phyloP scores from a whole-genome alignment of 2,113 vertebrate genomes.

The Pongo abelii region DNA sequence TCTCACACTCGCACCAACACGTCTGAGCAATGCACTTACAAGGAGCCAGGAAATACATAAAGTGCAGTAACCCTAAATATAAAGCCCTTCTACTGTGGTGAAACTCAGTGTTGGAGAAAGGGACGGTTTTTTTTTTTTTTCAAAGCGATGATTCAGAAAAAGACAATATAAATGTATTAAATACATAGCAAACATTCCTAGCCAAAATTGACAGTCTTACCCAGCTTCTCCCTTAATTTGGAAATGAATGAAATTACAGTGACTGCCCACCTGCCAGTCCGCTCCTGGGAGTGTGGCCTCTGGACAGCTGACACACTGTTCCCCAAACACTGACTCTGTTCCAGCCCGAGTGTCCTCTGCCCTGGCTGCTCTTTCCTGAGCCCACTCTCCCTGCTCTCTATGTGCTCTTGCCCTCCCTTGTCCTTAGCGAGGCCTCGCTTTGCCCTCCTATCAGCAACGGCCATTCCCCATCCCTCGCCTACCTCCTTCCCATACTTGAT shows the following conservation, averaged over 20 bases:
- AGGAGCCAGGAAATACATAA: background rate
- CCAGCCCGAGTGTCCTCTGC: background rate
- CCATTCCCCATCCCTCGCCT: background rate
- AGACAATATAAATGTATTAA: background rate
- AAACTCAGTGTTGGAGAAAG: background rate
- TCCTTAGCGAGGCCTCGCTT: background rate
- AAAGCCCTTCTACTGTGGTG: background rate
- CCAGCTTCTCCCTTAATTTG: background rate
- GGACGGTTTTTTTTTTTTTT: background rate
- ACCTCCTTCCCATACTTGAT: background rate
- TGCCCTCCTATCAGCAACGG: background rate
- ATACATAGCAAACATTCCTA: background rate
- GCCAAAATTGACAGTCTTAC: background rate
- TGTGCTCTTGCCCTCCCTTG: background rate
- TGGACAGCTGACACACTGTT: background rate
- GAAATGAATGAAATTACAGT: background rate
- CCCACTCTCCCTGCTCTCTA: background rate
- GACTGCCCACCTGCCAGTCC: background rate
- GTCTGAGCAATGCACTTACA: background rate
- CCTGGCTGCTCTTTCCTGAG: no score
- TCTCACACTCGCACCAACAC: background rate
- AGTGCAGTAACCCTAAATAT: background rate
- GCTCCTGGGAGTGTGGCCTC: background rate
- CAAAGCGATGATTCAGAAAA: background rate
- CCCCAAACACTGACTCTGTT: background rate